Percentiles rank a stretch among this genome's conserved stretches.
Conservation (phyloP, 2,113 vertebrate genomes). For the Leucopternis melanops region DNA sequence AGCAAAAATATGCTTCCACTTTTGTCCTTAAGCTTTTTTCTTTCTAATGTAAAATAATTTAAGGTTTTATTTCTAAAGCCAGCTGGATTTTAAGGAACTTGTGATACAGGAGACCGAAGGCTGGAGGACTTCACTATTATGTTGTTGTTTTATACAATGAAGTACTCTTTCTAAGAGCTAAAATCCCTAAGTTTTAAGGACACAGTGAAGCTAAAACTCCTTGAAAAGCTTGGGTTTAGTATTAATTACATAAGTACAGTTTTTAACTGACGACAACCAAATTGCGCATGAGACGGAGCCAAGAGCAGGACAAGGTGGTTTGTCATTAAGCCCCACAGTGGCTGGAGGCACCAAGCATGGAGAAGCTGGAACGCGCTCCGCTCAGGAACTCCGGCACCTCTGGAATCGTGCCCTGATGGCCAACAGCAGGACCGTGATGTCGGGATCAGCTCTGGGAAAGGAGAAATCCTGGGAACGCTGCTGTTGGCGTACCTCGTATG, state of each 20-base stretch:
- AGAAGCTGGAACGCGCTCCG: neutral
- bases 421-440: neutral
- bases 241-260: neutral
- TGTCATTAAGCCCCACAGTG: neutral
- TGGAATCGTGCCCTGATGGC: fast-evolving
- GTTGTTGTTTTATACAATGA: neutral
- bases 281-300: neutral
- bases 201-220: neutral
- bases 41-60: neutral
- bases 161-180: neutral
- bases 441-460: neutral
- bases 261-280: neutral
- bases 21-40: neutral
- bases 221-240: neutral
- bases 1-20: neutral
- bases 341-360: fast-evolving
- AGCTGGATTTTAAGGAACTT: neutral
- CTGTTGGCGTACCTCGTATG: neutral
- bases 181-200: neutral
- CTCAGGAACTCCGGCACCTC: neutral
- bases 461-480: neutral
- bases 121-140: neutral
- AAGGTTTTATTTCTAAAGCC: neutral
- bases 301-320: neutral
- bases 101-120: neutral